phyloP scores from a whole-genome alignment of 2,113 vertebrate species.

The Pithys albifrons region DNA sequence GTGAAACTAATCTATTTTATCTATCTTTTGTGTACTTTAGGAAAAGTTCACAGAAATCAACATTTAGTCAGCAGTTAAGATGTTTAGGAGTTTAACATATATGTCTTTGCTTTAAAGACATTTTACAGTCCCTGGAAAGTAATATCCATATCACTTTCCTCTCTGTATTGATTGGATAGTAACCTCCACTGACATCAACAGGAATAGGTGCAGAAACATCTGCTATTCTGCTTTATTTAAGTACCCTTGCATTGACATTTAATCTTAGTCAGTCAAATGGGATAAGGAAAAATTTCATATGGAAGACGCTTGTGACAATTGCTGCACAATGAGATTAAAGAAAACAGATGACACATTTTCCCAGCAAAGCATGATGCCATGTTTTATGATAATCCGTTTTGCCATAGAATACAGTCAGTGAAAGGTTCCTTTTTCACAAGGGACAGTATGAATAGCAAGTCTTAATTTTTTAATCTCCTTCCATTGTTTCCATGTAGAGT shows the following conservation, averaged over 20 bases:
- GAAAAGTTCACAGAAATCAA: background rate
- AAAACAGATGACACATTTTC: background rate
- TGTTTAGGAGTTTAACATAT: background rate
- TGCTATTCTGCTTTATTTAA: background rate
- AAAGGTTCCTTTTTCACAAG: background rate
- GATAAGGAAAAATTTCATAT: background rate
- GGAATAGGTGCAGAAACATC: background rate
- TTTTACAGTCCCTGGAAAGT: background rate
- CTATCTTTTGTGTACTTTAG: background rate
- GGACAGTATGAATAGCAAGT: background rate
- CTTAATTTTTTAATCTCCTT: background rate
- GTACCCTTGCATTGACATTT: background rate
- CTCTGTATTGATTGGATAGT: background rate
- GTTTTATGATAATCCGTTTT: conserved; percentile 1
- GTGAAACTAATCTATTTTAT: background rate
- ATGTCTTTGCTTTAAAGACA: background rate
- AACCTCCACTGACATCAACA: background rate
- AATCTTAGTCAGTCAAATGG: background rate
- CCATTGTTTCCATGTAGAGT: background rate
- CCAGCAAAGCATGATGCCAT: background rate
- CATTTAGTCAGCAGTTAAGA: background rate
- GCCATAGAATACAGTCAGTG: background rate
- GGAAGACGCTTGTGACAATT: background rate
- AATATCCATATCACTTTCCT: background rate
- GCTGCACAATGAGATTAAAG: background rate